Evolutionary conservation across 1,140 invertebrate species (phyloP), one percentile per base, ranked within the genome.

Genomic region (Nixonia krombeini): DNA sequence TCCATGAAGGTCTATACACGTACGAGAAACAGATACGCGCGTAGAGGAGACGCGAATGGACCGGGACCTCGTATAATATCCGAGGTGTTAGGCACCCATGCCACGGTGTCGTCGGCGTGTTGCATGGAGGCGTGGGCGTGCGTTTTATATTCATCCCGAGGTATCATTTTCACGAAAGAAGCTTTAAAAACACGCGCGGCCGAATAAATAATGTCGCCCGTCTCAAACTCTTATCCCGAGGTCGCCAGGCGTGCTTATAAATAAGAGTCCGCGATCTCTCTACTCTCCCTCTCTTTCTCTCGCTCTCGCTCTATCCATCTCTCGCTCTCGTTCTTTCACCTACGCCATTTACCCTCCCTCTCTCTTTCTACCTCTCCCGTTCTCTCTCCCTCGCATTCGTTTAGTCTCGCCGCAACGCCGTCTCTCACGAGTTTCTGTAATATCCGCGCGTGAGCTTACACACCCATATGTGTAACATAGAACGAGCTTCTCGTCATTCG

Each of bases 1-100:
- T 21, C 21, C 21, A 21, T 3, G 21, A 6, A 21, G 21, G 21
- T 6, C 6, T 21, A 21, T 21, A 21, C n/a, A n/a, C 21, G 21
- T 21, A 21, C 21, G 6, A 21, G 21, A 21, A 2, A 21, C 21
- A 21, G 6, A 21, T 21, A 21, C 21, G 21, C 21, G 2, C 21
- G 21, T 21, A 21, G 2, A 21, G 21, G 23, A 21, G 21, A 18
- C 44, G 64, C 49, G 42, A 61, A 57, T 68, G 70, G 67, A 65
- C 70, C 70, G 72, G 70, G 74, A 76, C 68, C 76, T 80, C 78
- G 73, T 80, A 80, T 80, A 80, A 80, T 78, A 80, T 77, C 68
- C 74, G 61, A 76, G 71, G 71, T 71, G 73, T 75, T 72, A 74
- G 68, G 69, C 74, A 72, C 58, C 66, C 68, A 66, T 72, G 62